Evolutionary conservation across 2,113 vertebrate species (phyloP).

Genomic region (Oreochromis aureus): DNA sequence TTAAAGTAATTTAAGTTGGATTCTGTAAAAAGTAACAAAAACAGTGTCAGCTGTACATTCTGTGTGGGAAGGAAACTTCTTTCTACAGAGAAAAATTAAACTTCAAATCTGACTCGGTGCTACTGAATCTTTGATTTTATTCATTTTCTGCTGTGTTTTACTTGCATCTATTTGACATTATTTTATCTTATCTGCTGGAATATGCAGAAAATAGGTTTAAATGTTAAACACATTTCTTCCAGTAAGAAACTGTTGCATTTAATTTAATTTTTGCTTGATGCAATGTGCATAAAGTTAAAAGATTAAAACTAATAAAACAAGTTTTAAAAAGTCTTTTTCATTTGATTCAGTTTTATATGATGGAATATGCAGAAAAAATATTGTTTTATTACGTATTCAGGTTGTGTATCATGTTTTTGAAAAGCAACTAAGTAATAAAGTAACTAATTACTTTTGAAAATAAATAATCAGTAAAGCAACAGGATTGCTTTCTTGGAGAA

Average conservation of each 20-base stretch:
- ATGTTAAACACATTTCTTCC: neutral
- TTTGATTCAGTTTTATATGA: neutral
- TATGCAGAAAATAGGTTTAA: neutral
- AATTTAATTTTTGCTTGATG: neutral
- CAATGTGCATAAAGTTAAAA: neutral
- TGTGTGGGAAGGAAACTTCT: neutral
- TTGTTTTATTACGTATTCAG: no score
- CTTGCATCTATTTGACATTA: neutral
- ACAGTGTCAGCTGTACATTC: neutral
- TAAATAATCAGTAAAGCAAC: no score
- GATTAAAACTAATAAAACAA: neutral
- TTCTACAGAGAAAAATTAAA: rapidly evolving
- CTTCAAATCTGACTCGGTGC: neutral
- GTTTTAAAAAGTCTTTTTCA: no score
- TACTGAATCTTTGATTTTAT: neutral
- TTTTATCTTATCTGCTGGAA: neutral
- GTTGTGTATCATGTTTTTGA: neutral
- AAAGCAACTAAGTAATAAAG: no score
- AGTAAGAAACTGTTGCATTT: no score
- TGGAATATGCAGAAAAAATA: neutral
- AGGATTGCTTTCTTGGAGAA: no score
- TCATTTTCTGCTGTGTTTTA: neutral
- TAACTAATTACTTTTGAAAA: no score
- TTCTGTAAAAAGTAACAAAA: no score
- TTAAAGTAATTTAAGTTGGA: neutral